phyloP scores from a whole-genome alignment of 2,797 vertebrate genomes.

The Dallia pectoralis region DNA sequence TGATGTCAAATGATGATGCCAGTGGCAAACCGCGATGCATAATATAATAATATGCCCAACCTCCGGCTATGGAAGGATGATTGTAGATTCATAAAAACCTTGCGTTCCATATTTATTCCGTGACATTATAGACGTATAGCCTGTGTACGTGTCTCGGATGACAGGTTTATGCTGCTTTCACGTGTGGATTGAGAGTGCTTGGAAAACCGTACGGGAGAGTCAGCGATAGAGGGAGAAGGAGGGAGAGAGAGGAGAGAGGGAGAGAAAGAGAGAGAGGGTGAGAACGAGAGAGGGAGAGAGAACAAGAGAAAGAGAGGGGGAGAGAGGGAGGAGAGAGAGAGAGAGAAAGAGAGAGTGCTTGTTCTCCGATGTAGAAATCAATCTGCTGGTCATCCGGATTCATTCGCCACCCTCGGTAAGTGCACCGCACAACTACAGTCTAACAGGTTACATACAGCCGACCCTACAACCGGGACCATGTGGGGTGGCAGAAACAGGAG shows the following conservation, averaged over 20 bases:
- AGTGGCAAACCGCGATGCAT: not conserved
- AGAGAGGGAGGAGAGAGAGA: not conserved
- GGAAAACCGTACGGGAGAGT: too few relatives aligned
- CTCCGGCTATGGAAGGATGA: not conserved
- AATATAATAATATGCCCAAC: not conserved
- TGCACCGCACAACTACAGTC: not conserved
- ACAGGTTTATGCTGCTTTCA: conserved; percentile 3
- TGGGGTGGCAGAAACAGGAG: not conserved
- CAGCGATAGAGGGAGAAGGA: too few relatives aligned
- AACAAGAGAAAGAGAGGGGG: not conserved
- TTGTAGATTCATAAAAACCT: not conserved
- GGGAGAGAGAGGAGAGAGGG: too few relatives aligned
- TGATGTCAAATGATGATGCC: not conserved
- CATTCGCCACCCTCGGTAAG: not conserved
- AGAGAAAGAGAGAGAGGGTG: not conserved
- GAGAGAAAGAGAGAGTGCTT: not conserved
- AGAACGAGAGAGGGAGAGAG: not conserved
- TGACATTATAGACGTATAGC: too few relatives aligned
- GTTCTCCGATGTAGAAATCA: not conserved
- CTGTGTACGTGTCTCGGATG: not conserved
- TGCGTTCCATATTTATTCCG: not conserved
- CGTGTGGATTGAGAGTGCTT: not conserved
- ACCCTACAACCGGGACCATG: not conserved
- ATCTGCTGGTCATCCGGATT: not conserved
- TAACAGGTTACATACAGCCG: not conserved